A percentile compares a stretch with the other conserved stretches of the same genome.
These are phyloP conservation scores for Atherinomorus stipes DNA, from an alignment of 2,113 vertebrate species.

Conservation along the genomic window DNA sequence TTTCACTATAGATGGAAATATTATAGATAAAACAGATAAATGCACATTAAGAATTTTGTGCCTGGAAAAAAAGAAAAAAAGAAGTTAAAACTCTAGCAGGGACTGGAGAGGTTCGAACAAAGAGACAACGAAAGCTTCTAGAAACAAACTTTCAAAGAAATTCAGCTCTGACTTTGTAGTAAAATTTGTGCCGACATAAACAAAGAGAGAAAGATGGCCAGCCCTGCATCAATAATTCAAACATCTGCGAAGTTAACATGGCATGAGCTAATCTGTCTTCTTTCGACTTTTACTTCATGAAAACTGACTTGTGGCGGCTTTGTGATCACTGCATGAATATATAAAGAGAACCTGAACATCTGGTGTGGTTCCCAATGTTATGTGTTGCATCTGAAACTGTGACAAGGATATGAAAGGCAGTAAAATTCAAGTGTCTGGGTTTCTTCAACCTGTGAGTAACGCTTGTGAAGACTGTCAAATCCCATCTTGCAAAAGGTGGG, in stretches of 20 bases:
- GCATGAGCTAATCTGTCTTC: slow-evolving; percentile 38
- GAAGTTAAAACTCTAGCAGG: slow-evolving; percentile 18
- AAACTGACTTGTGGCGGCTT: slow-evolving; percentile 32
- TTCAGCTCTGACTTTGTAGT: not conserved
- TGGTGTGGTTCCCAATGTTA: slow-evolving; percentile 33
- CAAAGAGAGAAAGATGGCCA: not conserved
- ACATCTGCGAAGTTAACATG: slow-evolving; percentile 35
- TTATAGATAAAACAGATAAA: not conserved
- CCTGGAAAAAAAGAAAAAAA: no score
- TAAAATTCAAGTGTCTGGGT: slow-evolving; percentile 39
- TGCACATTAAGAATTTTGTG: not conserved
- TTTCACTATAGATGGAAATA: not conserved
- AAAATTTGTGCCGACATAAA: not conserved
- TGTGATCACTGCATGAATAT: slow-evolving; percentile 22
- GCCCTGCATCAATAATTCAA: slow-evolving; percentile 34
- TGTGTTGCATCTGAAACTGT: slow-evolving; percentile 23
- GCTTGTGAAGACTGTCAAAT: slow-evolving; percentile 63
- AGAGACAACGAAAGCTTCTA: no score
- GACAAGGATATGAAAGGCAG: slow-evolving; percentile 32
- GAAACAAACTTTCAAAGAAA: not conserved
- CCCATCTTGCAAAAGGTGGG: slow-evolving; percentile 29
- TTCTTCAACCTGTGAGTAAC: slow-evolving; percentile 44
- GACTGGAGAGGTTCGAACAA: not conserved
- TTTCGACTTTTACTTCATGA: slow-evolving; percentile 51
- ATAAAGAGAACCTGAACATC: slow-evolving; percentile 52